Conservation (phyloP, 2,888 invertebrate species). For the Mesoligia furuncula region DNA sequence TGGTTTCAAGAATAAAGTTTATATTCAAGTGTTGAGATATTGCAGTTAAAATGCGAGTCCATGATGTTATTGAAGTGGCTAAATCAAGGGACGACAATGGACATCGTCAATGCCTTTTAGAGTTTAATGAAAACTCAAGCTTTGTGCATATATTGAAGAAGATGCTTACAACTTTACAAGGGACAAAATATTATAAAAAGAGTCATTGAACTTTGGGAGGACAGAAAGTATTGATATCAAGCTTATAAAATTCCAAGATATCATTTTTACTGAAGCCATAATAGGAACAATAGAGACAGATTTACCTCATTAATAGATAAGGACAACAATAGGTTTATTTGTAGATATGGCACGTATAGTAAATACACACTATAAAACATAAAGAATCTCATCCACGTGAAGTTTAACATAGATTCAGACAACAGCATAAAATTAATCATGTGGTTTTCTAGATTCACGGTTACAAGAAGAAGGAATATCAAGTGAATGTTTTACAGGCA, state of each 20-base stretch:
- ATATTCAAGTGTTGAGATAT: conserved; percentile 8
- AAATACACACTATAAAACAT: not conserved
- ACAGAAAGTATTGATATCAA: not conserved
- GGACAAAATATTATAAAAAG: not conserved
- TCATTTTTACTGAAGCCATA: conserved; percentile 17
- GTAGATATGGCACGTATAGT: conserved; percentile 47
- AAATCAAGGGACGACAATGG: conserved; percentile 71
- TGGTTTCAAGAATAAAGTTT: conserved; percentile 6
- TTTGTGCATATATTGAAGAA: conserved; percentile 18
- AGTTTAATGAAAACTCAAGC: conserved; percentile 46
- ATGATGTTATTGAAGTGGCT: conserved; percentile 64
- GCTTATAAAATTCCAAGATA: conserved; percentile 7
- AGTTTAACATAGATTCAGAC: not conserved
- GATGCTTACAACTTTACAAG: not conserved
- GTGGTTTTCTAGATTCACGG: not conserved
- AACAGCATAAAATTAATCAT: not conserved
- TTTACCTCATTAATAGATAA: not conserved
- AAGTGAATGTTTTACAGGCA: not conserved
- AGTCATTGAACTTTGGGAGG: not conserved
- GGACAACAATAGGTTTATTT: conserved; percentile 23
- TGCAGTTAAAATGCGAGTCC: conserved; percentile 23
- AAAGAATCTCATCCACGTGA: conserved; percentile 4
- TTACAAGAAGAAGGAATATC: not conserved
- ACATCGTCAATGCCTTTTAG: conserved; percentile 62
- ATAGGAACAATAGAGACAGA: conserved; percentile 16